Percentiles rank a stretch among this genome's conserved stretches.
Evolutionary conservation across 2,797 vertebrate genomes (phyloP).

Genomic region (Synanceia verrucosa): DNA sequence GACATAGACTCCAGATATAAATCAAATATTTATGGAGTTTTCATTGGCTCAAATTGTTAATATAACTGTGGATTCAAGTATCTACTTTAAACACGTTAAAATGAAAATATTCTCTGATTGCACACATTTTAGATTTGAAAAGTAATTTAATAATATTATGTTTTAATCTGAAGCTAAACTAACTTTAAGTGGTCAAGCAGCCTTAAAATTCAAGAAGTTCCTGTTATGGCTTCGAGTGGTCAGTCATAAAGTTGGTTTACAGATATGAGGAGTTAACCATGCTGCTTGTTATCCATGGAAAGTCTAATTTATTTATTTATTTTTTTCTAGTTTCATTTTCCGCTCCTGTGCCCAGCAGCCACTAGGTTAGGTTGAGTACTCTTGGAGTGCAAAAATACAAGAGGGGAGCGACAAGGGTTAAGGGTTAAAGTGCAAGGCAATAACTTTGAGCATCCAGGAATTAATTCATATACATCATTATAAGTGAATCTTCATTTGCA

Average conservation of each 20-base stretch:
- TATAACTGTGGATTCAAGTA: conserved; percentile 81
- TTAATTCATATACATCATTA: conserved; percentile 73
- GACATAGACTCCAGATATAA: conserved; percentile 75
- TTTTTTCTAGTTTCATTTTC: conserved; percentile 47
- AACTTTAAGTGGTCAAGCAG: conserved; percentile 63
- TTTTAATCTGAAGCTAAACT: conserved; percentile 63
- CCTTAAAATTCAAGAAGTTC: conserved; percentile 63
- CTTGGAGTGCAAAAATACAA: conserved; percentile 83
- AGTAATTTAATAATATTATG: conserved; percentile 45
- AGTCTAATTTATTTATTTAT: conserved; percentile 39
- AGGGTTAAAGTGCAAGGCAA: conserved; percentile 84
- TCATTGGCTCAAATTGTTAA: conserved; percentile 70
- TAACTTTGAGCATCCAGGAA: conserved; percentile 78
- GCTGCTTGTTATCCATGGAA: conserved; percentile 49
- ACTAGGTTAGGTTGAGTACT: conserved; percentile 66
- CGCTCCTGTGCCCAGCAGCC: conserved; percentile 58
- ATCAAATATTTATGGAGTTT: conserved; percentile 68
- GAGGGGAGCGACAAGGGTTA: conserved; percentile 65
- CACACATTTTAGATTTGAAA: conserved; percentile 70
- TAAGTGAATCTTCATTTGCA: conserved; percentile 72
- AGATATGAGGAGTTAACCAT: conserved; percentile 51
- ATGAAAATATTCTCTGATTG: conserved; percentile 76
- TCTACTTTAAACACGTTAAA: conserved; percentile 73
- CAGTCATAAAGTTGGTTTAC: conserved; percentile 55
- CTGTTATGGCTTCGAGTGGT: conserved; percentile 79